These are phyloP conservation scores for Drosophila sordidapex DNA, from an alignment of 2,888 invertebrate species.

Conservation along the genomic window DNA sequence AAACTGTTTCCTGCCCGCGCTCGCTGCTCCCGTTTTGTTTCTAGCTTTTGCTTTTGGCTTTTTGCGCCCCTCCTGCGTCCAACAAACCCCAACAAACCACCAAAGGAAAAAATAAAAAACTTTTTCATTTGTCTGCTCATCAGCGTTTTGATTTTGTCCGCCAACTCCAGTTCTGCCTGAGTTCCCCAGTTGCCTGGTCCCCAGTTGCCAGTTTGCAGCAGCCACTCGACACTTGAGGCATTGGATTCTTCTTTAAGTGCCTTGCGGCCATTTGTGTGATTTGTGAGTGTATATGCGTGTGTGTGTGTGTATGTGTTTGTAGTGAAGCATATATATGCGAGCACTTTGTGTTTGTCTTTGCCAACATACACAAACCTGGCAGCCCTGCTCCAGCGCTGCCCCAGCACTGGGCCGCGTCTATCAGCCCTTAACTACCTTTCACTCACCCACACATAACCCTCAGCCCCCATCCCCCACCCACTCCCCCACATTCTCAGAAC, in stretches of 20 bases:
- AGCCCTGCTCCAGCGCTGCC: conserved; percentile 13
- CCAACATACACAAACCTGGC: conserved; percentile 70
- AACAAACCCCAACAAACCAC: conserved; percentile 8
- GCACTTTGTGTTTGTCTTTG: conserved; percentile 74
- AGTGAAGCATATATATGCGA: conserved; percentile 48
- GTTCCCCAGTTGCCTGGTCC: conserved; percentile 18
- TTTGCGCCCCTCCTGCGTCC: conserved; percentile 46
- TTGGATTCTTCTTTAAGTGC: conserved; percentile 84
- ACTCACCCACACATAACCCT: background rate
- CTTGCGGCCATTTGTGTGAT: conserved; percentile 83
- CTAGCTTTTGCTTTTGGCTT: conserved; percentile 61
- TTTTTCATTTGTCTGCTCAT: conserved; percentile 83
- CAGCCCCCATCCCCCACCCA: fast-evolving
- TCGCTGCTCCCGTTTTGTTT: conserved; percentile 13
- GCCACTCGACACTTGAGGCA: conserved; percentile 69
- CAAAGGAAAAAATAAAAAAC: conserved; percentile 61
- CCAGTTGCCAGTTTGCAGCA: conserved; percentile 39
- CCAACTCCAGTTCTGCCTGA: conserved; percentile 52
- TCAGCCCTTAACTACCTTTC: conserved; percentile 34
- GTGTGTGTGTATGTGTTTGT: conserved; percentile 57
- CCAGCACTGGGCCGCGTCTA: conserved; percentile 4
- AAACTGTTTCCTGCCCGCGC: conserved; percentile 42
- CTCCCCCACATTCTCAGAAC: background rate
- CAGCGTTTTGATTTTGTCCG: conserved; percentile 82
- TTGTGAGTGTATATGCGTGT: conserved; percentile 59